Evolutionary conservation across 2,113 vertebrate species (phyloP).

Genomic region (Plectropomus leopardus): DNA sequence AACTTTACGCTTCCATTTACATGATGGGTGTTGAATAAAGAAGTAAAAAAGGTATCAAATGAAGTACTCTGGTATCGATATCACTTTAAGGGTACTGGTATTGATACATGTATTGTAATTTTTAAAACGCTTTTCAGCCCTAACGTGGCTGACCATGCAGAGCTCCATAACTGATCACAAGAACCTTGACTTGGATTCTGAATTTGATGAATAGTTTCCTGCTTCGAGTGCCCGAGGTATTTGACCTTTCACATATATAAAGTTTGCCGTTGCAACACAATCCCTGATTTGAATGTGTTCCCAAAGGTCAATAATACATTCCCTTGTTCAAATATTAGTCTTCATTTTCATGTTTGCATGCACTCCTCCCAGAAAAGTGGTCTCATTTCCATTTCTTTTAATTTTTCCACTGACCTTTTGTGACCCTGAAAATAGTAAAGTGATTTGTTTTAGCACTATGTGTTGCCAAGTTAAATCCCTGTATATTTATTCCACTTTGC

Average conservation of each 20-base stretch:
- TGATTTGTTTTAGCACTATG: not conserved
- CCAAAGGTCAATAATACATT: not conserved
- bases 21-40: too few species aligned
- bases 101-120: too few species aligned
- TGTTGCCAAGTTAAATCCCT: not conserved
- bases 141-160: not conserved
- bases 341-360: not conserved
- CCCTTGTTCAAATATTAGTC: not conserved
- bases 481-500: not conserved
- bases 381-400: not conserved
- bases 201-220: not conserved
- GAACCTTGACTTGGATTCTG: not conserved
- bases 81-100: too few species aligned
- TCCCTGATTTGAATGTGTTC: not conserved
- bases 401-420: not conserved
- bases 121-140: too few species aligned
- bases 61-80: too few species aligned
- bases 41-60: too few species aligned
- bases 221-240: not conserved
- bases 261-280: not conserved
- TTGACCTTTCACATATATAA: not conserved
- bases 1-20: too few species aligned
- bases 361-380: not conserved
- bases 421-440: not conserved
- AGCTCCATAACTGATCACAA: not conserved